Evolutionary conservation across 2,113 vertebrate genomes (phyloP), one percentile per base, ranked within the genome.

Genomic region (Saguinus midas): DNA sequence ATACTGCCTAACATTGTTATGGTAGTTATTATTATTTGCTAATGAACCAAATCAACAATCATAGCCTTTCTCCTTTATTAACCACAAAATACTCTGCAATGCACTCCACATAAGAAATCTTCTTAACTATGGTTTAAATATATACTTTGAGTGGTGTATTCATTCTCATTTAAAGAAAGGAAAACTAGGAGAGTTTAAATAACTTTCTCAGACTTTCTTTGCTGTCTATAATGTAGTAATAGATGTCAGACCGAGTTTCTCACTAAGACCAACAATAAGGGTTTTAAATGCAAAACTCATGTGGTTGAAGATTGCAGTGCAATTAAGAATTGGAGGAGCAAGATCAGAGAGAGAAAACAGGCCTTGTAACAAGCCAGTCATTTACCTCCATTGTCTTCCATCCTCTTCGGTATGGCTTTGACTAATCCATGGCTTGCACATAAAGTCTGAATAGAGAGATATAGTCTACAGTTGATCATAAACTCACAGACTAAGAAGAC

Each of bases 311-410:
- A 14, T 3, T 45, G 72, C 12, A n/a, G 13, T 40, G 58, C 21
- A 57, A 20, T 23, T 66, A 8, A 78, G 6, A 11, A 48, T 27
- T 68, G 20, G 29, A 21, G 21, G 48, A 40, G n/a, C 37, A 68
- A 85, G 43, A 61, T 16, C 13, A 40, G 25, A 73, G 25, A 64
- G 55, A 48, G 43, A 40, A 73, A 68, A 68, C 45, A 37, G 10
- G 25, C 0, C 17, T 27, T 43, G 55, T 52, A 11, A 23, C 18
- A 0, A 7, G 9, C 4, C 10, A 4, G 55, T 35, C 27, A 23
- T 84, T 90, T 88, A 27, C 35, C 12, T 48, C 32, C 2, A 72
- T n/a, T 55, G 8, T 18, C 29, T 76, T 20, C 35, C 25, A 12
- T 43, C 50, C 6, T 2, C 5, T 40, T 52, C 48, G 35, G 25